Base-by-base conservation (phyloP, 2,888 invertebrate genomes). In the Caenorhabditis doughertyi region DNA sequence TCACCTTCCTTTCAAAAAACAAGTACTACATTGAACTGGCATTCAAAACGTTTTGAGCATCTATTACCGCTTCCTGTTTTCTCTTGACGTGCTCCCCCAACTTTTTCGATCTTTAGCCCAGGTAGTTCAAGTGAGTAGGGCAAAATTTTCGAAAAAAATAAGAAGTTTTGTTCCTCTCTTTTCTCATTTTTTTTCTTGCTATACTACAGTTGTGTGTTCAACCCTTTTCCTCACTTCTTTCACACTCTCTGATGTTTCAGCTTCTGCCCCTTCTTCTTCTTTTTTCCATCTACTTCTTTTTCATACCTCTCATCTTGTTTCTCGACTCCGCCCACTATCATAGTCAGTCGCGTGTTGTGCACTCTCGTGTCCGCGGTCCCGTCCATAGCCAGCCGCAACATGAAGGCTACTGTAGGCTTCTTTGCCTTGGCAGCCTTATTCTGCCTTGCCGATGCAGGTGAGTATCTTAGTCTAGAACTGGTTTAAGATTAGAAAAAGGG, bases 351-450 rank as follows among this genome's bases (percentile, higher is more conserved):
- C 62, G 60, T 72, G 72, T 79, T 65, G 79, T 76, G 76, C 76
- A 76, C 71, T 71, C 74, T 74, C 64, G 74, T 70, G 64, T 64
- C 81, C 72, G 71, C 67, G 68, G 65, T 76, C 71, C 71, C 65
- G 79, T 71, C 64, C 70, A 81, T 72, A 58, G 62, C 60, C 65
- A 76, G 72, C 58, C 67, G 76, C 49, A 70, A 70, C 56, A 77
- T 77, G 77, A 39, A 68, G 82, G 65, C 82, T 82, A 82, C 82
- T 67, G 82, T 82, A 79, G 62, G 67, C 72, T 68, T 82, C 39
- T 47, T 82, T 18, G 62, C 74, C 68, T 79, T 82, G 44, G 71
- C 73, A 62, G 77, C 68, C 65, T 73, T 77, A 27, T 67, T 79
- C 70, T 82, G 60, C 29, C 39, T 64, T 29, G 82, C 77, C 42